phyloP scores from a whole-genome alignment of 1,140 invertebrate species.

The Apis cerana region DNA sequence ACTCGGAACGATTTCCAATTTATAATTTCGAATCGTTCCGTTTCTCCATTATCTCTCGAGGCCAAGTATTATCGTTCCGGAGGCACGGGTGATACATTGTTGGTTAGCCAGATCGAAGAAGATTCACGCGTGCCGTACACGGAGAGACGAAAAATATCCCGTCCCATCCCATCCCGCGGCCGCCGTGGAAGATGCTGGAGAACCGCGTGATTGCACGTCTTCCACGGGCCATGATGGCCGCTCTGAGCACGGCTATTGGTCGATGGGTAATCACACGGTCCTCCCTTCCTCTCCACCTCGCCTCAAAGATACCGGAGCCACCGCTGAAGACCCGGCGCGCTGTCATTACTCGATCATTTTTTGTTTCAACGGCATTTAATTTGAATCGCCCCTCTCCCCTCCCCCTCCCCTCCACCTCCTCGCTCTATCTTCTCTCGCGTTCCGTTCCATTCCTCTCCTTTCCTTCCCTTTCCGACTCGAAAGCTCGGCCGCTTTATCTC shows the following conservation, averaged over 20 bases:
- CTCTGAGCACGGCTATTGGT: constrained; percentile 72
- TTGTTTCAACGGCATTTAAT: constrained; percentile 71
- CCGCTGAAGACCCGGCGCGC: constrained; percentile 50
- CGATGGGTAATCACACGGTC: constrained; percentile 69
- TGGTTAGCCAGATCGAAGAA: constrained; percentile 12
- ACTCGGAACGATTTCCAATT: background rate
- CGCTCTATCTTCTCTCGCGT: background rate
- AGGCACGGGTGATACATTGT: background rate
- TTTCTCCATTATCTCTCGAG: background rate
- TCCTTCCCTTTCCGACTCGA: background rate
- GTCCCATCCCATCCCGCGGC: constrained; percentile 42
- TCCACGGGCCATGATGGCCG: constrained; percentile 72
- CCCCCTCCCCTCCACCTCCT: background rate
- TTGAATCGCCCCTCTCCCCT: constrained; percentile 61
- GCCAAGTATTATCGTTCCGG: background rate
- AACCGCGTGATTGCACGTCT: constrained; percentile 74
- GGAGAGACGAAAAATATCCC: background rate
- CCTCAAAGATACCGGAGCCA: constrained; percentile 61
- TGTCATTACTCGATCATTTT: constrained; percentile 70
- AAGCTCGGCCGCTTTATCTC: background rate
- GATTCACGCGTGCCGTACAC: constrained; percentile 33
- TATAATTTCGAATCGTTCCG: too few relatives aligned
- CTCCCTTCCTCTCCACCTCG: constrained; percentile 43
- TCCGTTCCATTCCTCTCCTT: background rate
- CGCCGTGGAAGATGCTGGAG: constrained; percentile 55